Base-by-base conservation (phyloP, 2,888 invertebrate genomes). In the Leucania comma region DNA sequence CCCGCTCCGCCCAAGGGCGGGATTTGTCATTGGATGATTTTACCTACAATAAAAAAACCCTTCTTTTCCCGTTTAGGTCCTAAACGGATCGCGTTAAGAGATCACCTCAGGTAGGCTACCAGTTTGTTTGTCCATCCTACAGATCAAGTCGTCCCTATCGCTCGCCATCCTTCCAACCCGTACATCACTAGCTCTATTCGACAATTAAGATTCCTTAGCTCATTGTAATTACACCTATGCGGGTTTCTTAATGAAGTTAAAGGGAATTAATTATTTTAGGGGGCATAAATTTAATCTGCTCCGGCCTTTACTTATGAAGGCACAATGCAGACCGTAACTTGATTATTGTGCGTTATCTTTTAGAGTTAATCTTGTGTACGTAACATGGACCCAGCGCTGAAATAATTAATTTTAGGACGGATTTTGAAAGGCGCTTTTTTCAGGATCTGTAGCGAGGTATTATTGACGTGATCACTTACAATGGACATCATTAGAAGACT, bases 181-280 rank as follows among this genome's bases (percentile, higher is more conserved):
- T 94, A 75, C 89, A 87, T 91, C 78, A 46, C 89, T 57, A 66
- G 81, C 90, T 93, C 95, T 94, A 95, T 95, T 93, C 93, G 89
- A 95, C 95, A 94, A 95, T 95, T 95, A 95, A 95, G 95, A 95
- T 95, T 95, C 95, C 95, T 93, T 90, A 91, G 94, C 89, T 95
- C 94, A 94, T 95, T 94, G 94, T 95, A 95, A 95, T 95, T 95
- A 95, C 95, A 95, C 95, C 93, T 95, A 95, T 95, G 95, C 95
- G 95, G 95, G 95, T 92, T 91, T 93, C 94, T 94, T 95, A 95
- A 95, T 95, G 95, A 95, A 95, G 93, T 95, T 95, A 95, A 95
- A 93, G 95, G 94, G 94, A 95, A 95, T 95, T 95, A 94, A 95
- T 95, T 95, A 95, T 95, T 95, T 93, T 92, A 93, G 94, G 93